Base-by-base conservation (phyloP, 2,113 vertebrate species). In the Myotis brandtii region DNA sequence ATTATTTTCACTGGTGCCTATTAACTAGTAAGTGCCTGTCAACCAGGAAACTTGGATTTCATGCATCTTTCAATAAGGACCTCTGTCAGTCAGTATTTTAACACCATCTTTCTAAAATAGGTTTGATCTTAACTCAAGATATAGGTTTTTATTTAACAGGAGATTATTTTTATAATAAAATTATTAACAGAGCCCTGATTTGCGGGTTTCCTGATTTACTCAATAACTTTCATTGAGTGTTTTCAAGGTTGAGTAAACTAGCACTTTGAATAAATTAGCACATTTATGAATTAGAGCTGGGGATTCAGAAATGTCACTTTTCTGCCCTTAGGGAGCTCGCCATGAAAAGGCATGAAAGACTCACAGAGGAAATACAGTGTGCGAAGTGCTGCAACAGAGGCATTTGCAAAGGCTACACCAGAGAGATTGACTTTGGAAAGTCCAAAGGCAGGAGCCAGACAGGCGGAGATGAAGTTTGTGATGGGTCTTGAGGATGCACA, bases 131-230 rank as follows among this genome's bases (percentile, higher is more conserved):
- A 73, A 79, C 34, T 79, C 21, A 21, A 73, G 73, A 91, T 18
- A 14, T 16, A 56, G 43, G 30, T 75, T 62, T 94, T 96, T 52
- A 50, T 40, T 50, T 77, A 70, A 54, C 48, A 48, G 27, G 69
- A 20, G 34, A 40, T 77, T 92, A 6, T 93, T 95, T 95, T 85
- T 52, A 70, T 52, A 86, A 69, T 90, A 75, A 82, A 86, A 77
- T 91, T 46, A 72, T 66, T 90, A 52, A 59, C 14, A 37, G 80
- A 90, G 67, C 13, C 62, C 48, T 82, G 34, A 59, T 52, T 86
- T 79, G 27, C 18, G 64, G 92, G 50, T 69, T 76, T 70, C 43
- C 62, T 86, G 43, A 82, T 64, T 86, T 69, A 59, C 21, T 95
- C 59, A 80, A 0, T 37, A 83, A 20, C 50, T 64, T 84, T 56